Percentiles rank a stretch among this genome's conserved stretches.
Evolutionary conservation across 2,797 vertebrate species (phyloP).

Genomic region (Myripristis jacobus): DNA sequence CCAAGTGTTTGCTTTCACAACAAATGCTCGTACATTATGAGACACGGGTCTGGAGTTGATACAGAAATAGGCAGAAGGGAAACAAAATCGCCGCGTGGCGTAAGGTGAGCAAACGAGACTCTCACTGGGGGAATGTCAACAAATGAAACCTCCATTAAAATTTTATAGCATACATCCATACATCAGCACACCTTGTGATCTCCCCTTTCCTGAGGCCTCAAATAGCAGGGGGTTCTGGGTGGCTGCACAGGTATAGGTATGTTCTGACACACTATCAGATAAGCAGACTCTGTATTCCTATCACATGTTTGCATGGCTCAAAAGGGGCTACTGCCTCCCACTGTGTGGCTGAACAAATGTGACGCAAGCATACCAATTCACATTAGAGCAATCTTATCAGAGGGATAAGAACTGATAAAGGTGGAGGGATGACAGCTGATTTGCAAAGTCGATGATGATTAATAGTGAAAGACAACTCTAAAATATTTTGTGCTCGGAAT

Average conservation of each 20-base stretch:
- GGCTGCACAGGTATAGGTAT: slow-evolving; percentile 28
- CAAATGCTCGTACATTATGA: slow-evolving; percentile 34
- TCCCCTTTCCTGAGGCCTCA: slow-evolving; percentile 39
- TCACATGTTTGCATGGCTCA: slow-evolving; percentile 51
- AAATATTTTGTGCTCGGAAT: slow-evolving; percentile 1
- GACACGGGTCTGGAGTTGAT: not conserved
- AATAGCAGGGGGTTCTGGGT: slow-evolving; percentile 25
- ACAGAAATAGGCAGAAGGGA: slow-evolving; percentile 22
- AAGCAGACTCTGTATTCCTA: slow-evolving; percentile 60
- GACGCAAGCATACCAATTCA: slow-evolving; percentile 47
- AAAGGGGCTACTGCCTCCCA: slow-evolving; percentile 19
- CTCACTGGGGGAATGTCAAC: slow-evolving; percentile 48
- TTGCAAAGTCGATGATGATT: slow-evolving; percentile 1
- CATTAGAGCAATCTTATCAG: not conserved
- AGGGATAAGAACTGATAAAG: slow-evolving; percentile 5
- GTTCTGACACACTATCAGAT: slow-evolving; percentile 54
- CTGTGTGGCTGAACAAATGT: slow-evolving; percentile 28
- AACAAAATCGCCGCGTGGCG: slow-evolving; percentile 37
- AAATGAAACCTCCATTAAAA: slow-evolving; percentile 68
- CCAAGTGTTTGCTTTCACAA: slow-evolving; percentile 45
- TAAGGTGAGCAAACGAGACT: slow-evolving; percentile 32
- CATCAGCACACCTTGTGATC: slow-evolving; percentile 45
- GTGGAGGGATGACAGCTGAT: not conserved
- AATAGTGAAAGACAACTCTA: slow-evolving; percentile 4
- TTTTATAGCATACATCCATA: slow-evolving; percentile 64